Conservation (phyloP, 2,888 invertebrate genomes). For the Biston betularia region DNA sequence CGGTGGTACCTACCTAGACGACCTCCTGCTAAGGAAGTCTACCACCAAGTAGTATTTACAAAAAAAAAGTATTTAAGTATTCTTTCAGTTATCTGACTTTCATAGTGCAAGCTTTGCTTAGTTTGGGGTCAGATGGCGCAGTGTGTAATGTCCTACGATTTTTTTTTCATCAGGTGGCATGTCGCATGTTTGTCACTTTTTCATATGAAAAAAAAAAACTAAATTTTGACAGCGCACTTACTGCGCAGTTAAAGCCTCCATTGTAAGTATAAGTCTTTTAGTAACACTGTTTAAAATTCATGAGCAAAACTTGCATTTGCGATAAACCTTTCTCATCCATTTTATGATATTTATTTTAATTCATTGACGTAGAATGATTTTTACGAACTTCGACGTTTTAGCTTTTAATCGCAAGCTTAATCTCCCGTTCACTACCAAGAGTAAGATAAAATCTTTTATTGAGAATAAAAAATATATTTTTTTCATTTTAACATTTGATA, state of each 20-base stretch:
- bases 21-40: too few species aligned
- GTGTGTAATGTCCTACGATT: too few species aligned
- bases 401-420: background rate
- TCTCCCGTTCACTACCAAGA: constrained; percentile 7
- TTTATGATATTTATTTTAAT: constrained; percentile 7
- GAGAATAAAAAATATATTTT: background rate
- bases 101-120: too few species aligned
- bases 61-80: too few species aligned
- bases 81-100: too few species aligned
- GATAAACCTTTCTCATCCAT: constrained; percentile 13
- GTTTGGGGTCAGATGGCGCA: too few species aligned
- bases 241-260: background rate
- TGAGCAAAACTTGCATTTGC: constrained; percentile 1
- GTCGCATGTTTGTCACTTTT: too few species aligned
- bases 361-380: constrained; percentile 7
- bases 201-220: background rate
- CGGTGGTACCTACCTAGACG: too few species aligned
- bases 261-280: background rate
- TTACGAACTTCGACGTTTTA: constrained; percentile 3
- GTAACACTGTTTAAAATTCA: background rate
- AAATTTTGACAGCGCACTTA: background rate
- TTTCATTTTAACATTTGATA: constrained; percentile 5
- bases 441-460: constrained; percentile 5
- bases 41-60: too few species aligned
- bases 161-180: too few species aligned